phyloP scores from a whole-genome alignment of 2,888 invertebrate genomes.

The Morpho achilles region DNA sequence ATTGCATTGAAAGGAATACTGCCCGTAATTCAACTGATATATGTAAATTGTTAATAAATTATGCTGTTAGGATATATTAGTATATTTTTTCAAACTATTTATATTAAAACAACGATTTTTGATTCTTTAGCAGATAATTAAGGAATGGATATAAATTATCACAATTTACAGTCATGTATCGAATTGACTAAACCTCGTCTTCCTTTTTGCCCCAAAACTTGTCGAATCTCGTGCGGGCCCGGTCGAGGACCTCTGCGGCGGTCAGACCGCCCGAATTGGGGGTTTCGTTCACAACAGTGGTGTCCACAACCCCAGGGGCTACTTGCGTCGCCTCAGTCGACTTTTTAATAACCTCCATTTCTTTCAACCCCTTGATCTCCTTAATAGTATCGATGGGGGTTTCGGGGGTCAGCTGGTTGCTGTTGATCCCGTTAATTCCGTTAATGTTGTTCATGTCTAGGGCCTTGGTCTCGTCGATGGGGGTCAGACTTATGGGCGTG shows the following conservation, averaged over 20 bases:
- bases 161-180: slow-evolving; percentile 42
- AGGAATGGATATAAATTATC: slow-evolving; percentile 23
- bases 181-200: slow-evolving; percentile 71
- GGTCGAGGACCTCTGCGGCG: slow-evolving; percentile 87
- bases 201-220: slow-evolving; percentile 89
- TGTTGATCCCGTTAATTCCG: slow-evolving; percentile 49
- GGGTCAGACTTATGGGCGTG: slow-evolving; percentile 70
- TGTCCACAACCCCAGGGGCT: slow-evolving; percentile 79
- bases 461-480: slow-evolving; percentile 72
- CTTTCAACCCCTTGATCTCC: slow-evolving; percentile 49
- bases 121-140: too few relatives aligned
- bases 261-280: slow-evolving; percentile 70
- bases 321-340: slow-evolving; percentile 71
- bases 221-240: slow-evolving; percentile 90
- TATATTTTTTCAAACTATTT: too few relatives aligned
- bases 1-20: too few relatives aligned
- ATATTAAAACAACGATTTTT: too few relatives aligned
- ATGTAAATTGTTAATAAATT: too few relatives aligned
- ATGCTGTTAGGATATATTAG: too few relatives aligned
- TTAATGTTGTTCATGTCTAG: slow-evolving; percentile 68
- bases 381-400: slow-evolving; percentile 55
- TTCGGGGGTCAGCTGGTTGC: slow-evolving; percentile 64
- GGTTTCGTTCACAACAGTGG: slow-evolving; percentile 68
- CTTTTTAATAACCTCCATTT: slow-evolving; percentile 67
- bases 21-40: too few relatives aligned